phyloP scores from a whole-genome alignment of 64 coral and sea anemone genomes.

The Orbicella faveolata region DNA sequence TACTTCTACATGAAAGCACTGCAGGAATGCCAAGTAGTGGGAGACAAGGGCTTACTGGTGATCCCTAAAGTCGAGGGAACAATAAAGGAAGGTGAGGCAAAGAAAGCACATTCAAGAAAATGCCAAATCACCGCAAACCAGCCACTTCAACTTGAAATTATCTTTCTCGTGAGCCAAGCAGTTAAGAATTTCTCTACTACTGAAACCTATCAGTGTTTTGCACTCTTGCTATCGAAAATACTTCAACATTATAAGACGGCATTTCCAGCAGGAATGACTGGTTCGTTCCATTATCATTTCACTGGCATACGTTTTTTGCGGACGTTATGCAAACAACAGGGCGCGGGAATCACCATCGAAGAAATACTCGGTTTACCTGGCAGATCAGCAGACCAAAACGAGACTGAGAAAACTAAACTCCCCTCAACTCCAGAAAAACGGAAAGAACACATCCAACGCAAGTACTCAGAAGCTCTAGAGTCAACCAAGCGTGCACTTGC shows the following conservation, averaged over 20 bases:
- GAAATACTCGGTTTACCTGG: background rate
- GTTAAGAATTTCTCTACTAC: background rate
- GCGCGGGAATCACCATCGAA: background rate
- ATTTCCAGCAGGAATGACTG: background rate
- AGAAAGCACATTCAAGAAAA: too few relatives aligned
- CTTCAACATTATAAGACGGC: background rate
- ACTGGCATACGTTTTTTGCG: background rate
- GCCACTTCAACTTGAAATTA: conserved; percentile 1
- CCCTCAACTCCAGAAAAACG: background rate
- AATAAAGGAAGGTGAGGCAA: background rate
- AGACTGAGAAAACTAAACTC: background rate
- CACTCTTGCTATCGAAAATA: background rate
- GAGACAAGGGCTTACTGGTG: background rate
- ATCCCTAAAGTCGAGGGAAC: background rate
- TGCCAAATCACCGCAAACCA: background rate
- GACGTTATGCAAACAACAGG: background rate
- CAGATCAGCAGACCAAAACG: background rate
- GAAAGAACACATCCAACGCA: background rate
- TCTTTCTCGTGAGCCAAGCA: background rate
- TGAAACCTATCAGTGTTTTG: background rate
- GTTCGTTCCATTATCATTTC: background rate
- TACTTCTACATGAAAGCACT: background rate
- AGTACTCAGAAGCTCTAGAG: background rate
- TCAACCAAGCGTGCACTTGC: too few relatives aligned
- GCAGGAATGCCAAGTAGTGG: background rate